Percentiles rank a stretch among this genome's conserved stretches.
phyloP scores from a whole-genome alignment of 2,797 vertebrate species.

The Acanthurus tractus region DNA sequence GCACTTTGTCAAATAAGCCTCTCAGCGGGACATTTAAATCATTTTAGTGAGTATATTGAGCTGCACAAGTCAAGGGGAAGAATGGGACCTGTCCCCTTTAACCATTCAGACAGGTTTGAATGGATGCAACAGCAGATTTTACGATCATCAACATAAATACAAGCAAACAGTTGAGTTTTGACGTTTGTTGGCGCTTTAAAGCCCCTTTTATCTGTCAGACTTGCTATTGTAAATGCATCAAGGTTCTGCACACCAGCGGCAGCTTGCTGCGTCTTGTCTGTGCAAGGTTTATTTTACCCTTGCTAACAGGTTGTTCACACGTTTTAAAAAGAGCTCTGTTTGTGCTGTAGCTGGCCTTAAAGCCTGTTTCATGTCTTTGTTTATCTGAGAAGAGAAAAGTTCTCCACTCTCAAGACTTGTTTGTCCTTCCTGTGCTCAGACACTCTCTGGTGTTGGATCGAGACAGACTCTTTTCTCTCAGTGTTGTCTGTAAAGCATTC shows the following conservation, averaged over 20 bases:
- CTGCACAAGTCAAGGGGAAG: neutral
- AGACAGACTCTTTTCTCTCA: constrained; percentile 35
- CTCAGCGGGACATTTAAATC: constrained; percentile 17
- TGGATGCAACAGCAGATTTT: constrained; percentile 27
- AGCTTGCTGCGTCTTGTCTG: constrained; percentile 51
- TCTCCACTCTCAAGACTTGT: constrained; percentile 66
- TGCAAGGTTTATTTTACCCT: constrained; percentile 55
- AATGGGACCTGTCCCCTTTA: no score
- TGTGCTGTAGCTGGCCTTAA: constrained; percentile 59
- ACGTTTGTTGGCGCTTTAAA: constrained; percentile 27
- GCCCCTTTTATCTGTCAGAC: constrained; percentile 31
- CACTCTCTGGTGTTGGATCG: constrained; percentile 30
- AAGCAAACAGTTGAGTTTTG: constrained; percentile 12
- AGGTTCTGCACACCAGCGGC: constrained; percentile 16
- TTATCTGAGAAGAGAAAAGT: constrained; percentile 63
- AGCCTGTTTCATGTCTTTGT: constrained; percentile 71
- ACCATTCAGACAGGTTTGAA: constrained; percentile 44
- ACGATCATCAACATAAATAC: constrained; percentile 28
- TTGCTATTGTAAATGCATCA: constrained; percentile 40
- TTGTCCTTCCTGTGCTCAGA: constrained; percentile 72
- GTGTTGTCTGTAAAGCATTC: constrained; percentile 44
- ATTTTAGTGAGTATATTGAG: constrained; percentile 24
- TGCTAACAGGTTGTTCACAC: constrained; percentile 63
- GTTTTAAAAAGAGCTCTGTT: constrained; percentile 58
- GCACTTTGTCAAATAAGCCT: constrained; percentile 29